Evolutionary conservation across 2,113 vertebrate species (phyloP).

Genomic region (Isichthys henryi): DNA sequence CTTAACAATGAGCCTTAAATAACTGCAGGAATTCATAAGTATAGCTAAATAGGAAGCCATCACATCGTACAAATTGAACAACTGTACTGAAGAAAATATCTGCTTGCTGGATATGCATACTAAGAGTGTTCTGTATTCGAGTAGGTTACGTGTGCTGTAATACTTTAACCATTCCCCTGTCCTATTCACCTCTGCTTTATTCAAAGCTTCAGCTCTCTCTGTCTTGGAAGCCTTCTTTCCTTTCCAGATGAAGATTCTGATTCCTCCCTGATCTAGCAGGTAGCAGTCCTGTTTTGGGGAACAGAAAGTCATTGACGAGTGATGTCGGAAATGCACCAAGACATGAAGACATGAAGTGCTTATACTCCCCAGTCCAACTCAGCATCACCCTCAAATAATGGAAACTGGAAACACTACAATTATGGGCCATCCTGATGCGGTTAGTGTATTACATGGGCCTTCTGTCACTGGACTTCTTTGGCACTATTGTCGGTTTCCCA

Average conservation of each 20-base stretch:
- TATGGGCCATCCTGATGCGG: no score
- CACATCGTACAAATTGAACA: background rate
- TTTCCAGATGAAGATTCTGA: conserved; percentile 75
- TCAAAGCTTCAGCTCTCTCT: conserved; percentile 64
- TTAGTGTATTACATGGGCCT: no score
- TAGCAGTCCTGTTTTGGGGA: conserved; percentile 70
- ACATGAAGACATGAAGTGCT: background rate
- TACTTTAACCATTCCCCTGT: background rate
- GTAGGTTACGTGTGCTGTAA: background rate
- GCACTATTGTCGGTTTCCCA: no score
- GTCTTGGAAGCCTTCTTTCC: conserved; percentile 63
- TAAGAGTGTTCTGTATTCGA: background rate
- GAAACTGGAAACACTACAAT: background rate
- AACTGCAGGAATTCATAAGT: background rate
- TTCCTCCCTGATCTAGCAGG: conserved; percentile 75
- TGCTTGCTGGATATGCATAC: background rate
- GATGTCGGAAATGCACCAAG: background rate
- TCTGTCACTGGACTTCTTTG: no score
- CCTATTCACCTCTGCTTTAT: conserved; percentile 54
- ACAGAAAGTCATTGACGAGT: background rate
- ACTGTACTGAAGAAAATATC: background rate
- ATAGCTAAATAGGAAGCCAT: background rate
- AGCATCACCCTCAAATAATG: background rate
- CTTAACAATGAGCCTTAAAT: background rate
- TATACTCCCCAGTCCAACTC: background rate